A percentile compares a stretch with the other conserved stretches of the same genome.
These are phyloP conservation scores for Pterobdella sp. DNA, from an alignment of 2,888 invertebrate genomes.

Conservation along the genomic window DNA sequence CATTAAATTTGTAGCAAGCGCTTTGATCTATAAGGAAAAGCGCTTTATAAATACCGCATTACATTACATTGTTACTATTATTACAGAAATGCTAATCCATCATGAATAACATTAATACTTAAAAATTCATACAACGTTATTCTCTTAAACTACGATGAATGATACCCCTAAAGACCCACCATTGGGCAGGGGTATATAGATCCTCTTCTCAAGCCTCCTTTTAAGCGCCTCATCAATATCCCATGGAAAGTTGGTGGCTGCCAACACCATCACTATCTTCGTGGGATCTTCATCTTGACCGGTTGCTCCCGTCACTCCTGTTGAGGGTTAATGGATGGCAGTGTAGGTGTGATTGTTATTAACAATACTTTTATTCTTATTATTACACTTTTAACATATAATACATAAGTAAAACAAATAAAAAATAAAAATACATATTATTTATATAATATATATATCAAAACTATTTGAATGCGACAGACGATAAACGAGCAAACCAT, in stretches of 20 bases:
- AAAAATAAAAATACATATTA: too few species aligned
- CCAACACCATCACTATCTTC: slow-evolving; percentile 79
- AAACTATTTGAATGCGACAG: neutral
- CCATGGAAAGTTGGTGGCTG: slow-evolving; percentile 98
- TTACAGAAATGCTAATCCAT: too few species aligned
- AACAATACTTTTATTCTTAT: neutral
- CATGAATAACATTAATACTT: too few species aligned
- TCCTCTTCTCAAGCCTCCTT: slow-evolving; percentile 86
- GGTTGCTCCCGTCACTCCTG: slow-evolving; percentile 39
- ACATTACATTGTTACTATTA: too few species aligned
- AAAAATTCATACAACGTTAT: neutral
- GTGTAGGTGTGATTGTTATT: neutral
- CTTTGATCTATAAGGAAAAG: too few species aligned
- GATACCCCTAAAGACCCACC: slow-evolving; percentile 55
- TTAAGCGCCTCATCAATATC: slow-evolving; percentile 93
- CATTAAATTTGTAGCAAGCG: too few species aligned
- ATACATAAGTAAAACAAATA: too few species aligned
- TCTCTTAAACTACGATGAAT: neutral
- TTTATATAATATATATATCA: too few species aligned
- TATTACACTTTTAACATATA: neutral
- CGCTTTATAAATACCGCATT: too few species aligned
- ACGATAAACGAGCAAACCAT: slow-evolving; percentile 58
- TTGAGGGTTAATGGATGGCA: neutral
- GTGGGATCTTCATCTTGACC: slow-evolving; percentile 44
- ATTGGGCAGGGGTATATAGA: slow-evolving; percentile 92